Base-by-base conservation (phyloP, 2,888 invertebrate species). In the Gortyna flavago region DNA sequence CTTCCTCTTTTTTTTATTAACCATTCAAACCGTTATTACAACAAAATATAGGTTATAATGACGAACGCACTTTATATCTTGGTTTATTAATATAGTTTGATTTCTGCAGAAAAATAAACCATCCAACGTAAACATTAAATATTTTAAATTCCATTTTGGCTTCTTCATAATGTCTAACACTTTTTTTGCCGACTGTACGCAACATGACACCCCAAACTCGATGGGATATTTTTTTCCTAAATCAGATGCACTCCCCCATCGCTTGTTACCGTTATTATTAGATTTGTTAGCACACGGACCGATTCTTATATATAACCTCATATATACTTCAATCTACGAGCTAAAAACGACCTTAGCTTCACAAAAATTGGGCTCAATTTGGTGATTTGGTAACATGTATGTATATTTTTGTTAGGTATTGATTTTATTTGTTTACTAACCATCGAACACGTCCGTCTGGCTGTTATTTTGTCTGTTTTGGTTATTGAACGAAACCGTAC, bases 221-320 rank as follows among this genome's bases (percentile, higher is more conserved):
- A 90, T 88, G 89, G 90, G 89, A 80, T 81, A 79, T 85, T 93
- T 93, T 93, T 95, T 95, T 92, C 90, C 91, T 88, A 93, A 95
- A 94, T 94, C 94, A 91, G 90, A 91, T 91, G 91, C 93, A 90
- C 94, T 90, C 94, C 94, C 95, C 93, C 92, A 85, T 80, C 79
- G 91, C 94, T 94, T 94, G 94, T 94, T 95, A 94, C 91, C 90
- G 90, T 92, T 91, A 92, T 93, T 93, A 95, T 94, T 94, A 92
- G 93, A 94, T 94, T 94, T 93, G 92, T 93, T 93, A 93, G 92
- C 91, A 88, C 86, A 83, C 87, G 87, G 89, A 85, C 90, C 81
- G 88, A 88, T 89, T 86, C 76, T 73, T 85, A 79, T 83, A 87
- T 79, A 87, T 78, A 87, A 73, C 71, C 74, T 73, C 44, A 73